These are phyloP conservation scores for Heterotilapia buettikoferi DNA, from an alignment of 2,113 vertebrate genomes.

Conservation along the genomic window DNA sequence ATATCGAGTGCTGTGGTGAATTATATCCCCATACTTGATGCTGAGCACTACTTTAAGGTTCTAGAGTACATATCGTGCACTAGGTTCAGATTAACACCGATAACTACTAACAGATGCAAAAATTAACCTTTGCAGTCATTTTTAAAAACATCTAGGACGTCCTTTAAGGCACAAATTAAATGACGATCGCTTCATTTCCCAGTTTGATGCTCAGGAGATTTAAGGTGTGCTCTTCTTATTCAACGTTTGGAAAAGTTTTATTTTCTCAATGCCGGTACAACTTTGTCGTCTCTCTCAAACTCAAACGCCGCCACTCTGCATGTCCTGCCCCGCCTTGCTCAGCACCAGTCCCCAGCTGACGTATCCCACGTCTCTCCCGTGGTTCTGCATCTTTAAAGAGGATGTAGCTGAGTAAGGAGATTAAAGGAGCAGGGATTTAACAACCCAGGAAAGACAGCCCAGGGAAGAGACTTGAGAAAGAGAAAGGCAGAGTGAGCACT, in stretches of 20 bases:
- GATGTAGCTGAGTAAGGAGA: constrained; percentile 76
- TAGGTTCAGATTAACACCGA: background rate
- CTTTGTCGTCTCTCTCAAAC: background rate
- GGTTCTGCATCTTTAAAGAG: constrained; percentile 81
- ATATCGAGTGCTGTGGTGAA: background rate
- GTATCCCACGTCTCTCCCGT: constrained; percentile 37
- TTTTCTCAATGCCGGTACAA: background rate
- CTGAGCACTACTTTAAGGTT: background rate
- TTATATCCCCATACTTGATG: background rate
- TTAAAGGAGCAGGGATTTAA: constrained; percentile 80
- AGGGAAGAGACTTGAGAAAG: constrained; percentile 51
- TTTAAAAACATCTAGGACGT: background rate
- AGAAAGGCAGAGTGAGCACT: constrained; percentile 38
- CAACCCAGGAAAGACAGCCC: constrained; percentile 66
- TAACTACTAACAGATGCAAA: background rate
- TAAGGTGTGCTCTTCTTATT: background rate
- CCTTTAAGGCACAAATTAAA: background rate
- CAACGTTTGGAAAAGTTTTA: background rate
- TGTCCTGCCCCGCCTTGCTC: constrained; percentile 5
- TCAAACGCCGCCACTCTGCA: background rate
- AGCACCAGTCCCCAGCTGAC: constrained; percentile 24
- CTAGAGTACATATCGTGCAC: background rate
- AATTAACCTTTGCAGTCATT: background rate
- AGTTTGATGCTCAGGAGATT: background rate
- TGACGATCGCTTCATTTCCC: background rate